A percentile compares a stretch with the other conserved stretches of the same genome.
phyloP scores from a whole-genome alignment of 2,888 invertebrate species.

The Cryptocephalus moraei region DNA sequence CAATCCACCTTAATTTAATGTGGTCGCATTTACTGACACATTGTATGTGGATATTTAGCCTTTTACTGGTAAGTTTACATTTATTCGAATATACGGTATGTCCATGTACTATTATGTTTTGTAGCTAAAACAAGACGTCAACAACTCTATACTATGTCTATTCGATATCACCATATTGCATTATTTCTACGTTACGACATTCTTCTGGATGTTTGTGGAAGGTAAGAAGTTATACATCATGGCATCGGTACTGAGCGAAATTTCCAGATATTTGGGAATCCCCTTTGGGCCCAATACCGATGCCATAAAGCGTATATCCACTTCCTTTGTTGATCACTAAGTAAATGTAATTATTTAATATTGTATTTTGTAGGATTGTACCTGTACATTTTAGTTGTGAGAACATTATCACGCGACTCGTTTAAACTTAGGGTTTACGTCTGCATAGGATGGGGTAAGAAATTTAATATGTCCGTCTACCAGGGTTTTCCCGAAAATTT shows the following conservation, averaged over 20 bases:
- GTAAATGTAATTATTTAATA: neutral
- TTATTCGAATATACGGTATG: neutral
- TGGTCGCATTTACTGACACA: constrained; percentile 84
- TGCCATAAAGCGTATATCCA: too few species aligned
- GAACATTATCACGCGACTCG: constrained; percentile 77
- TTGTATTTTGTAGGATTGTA: constrained; percentile 56
- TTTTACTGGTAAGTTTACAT: constrained; percentile 46
- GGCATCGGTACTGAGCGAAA: neutral
- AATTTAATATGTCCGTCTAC: too few species aligned
- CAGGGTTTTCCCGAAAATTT: neutral
- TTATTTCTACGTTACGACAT: constrained; percentile 64
- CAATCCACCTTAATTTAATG: constrained; percentile 91
- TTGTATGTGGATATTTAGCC: constrained; percentile 79
- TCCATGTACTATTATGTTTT: constrained; percentile 11
- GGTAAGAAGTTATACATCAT: constrained; percentile 44
- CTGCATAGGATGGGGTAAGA: constrained; percentile 81
- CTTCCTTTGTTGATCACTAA: too few species aligned
- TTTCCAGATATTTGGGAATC: neutral
- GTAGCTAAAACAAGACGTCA: constrained; percentile 31
- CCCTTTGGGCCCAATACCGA: too few species aligned
- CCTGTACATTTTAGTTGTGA: constrained; percentile 77
- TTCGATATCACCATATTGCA: constrained; percentile 2
- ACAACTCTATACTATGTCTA: constrained; percentile 19
- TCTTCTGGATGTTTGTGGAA: constrained; percentile 98
- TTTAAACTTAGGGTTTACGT: constrained; percentile 73